Conservation (phyloP, 2,113 vertebrate species). For the Lasiurus cinereus region DNA sequence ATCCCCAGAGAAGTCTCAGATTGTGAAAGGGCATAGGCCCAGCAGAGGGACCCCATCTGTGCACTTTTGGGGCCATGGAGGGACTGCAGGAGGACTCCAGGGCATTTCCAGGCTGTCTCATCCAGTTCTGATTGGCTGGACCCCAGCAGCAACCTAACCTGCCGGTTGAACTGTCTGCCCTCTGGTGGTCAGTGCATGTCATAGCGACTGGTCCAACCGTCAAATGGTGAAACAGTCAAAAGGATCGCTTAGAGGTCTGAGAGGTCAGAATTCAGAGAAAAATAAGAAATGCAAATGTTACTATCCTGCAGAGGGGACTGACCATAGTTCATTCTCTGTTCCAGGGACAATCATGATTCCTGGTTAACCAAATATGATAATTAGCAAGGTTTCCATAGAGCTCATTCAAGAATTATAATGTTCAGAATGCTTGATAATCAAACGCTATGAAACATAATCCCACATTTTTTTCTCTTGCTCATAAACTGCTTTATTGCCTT, state of each 20-base stretch:
- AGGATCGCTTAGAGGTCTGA: neutral
- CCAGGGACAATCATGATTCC: neutral
- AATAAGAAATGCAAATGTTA: neutral
- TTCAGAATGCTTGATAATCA: neutral
- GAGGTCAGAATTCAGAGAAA: neutral
- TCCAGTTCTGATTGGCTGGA: too few relatives aligned
- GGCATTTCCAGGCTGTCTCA: too few relatives aligned
- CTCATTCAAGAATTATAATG: neutral
- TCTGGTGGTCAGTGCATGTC: too few relatives aligned
- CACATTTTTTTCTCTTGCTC: neutral
- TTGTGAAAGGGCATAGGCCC: too few relatives aligned
- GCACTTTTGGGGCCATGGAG: too few relatives aligned
- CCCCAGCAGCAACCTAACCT: too few relatives aligned
- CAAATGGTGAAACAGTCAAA: too few relatives aligned
- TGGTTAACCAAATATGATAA: neutral
- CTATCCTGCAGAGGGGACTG: neutral
- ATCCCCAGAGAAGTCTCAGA: too few relatives aligned
- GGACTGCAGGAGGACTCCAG: too few relatives aligned
- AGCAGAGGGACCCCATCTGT: too few relatives aligned
- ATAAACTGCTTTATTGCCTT: neutral
- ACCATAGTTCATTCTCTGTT: neutral
- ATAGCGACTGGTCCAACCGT: too few relatives aligned
- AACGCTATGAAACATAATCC: neutral
- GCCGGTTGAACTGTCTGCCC: too few relatives aligned
- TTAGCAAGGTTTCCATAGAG: neutral